A percentile compares a stretch with the other conserved stretches of the same genome.
These are phyloP conservation scores for Pangasius krempfi DNA, from an alignment of 2,797 vertebrate genomes.

Conservation along the genomic window DNA sequence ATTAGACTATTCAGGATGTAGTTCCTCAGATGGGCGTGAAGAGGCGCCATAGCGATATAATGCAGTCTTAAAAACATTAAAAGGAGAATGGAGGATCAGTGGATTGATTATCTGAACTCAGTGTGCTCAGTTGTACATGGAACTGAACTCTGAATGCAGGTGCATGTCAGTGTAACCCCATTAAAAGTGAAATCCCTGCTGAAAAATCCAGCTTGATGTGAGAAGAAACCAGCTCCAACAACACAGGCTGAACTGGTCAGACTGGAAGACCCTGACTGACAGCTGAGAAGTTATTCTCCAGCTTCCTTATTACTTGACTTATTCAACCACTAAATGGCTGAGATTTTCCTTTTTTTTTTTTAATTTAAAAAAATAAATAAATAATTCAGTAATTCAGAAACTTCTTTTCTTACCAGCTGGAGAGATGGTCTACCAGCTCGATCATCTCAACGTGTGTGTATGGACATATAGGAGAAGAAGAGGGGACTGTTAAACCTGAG, in stretches of 20 bases:
- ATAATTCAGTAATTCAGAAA: not conserved
- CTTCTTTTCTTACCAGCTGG: not conserved
- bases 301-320: not conserved
- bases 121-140: not conserved
- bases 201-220: not conserved
- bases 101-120: not conserved
- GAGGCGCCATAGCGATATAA: not conserved
- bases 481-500: not conserved
- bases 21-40: not conserved
- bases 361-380: not conserved
- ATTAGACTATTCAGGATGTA: not conserved
- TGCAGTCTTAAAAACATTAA: not conserved
- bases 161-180: not conserved
- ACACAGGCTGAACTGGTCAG: not conserved
- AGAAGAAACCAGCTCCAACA: not conserved
- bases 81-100: not conserved
- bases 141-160: not conserved
- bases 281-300: not conserved
- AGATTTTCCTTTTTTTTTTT: not conserved
- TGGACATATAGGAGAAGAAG: not conserved
- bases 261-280: not conserved
- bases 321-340: not conserved
- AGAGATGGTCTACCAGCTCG: not conserved
- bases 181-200: not conserved
- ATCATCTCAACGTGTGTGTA: not conserved